Base-by-base conservation (phyloP, 2,888 invertebrate genomes). In the Drosophila anceps region DNA sequence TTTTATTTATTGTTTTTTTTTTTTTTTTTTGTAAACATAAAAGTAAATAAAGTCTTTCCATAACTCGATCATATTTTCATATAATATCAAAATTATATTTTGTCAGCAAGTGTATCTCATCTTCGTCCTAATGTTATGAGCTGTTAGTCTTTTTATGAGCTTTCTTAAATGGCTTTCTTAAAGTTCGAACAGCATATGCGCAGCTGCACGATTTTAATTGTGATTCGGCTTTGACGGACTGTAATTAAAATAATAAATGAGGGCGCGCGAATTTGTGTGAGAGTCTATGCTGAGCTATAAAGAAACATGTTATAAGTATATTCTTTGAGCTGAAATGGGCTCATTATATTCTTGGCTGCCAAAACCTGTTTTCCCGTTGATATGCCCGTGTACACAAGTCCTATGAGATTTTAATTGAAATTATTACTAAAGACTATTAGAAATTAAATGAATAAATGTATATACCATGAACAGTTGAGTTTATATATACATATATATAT, bases 121-220 rank as follows among this genome's bases (percentile, higher is more conserved):
- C 27, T 54, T 39, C 54, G 54, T 12, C 13, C 29, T 13, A 27
- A n/a, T 12, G 4, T 0, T 27, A 4, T 37, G 4, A 6, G 3
- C n/a, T 9, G 7, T 2, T 31, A 2, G 10, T 18, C 9, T 44
- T 33, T 29, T 51, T 27, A 51, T 51, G 20, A 35, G 33, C 18
- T 29, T 10, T 27, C 50, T 7, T 37, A 29, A 64, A 63, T 59
- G 33, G 59, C 12, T 39, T 69, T 69, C 67, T 67, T 51, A 68
- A 73, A 73, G 58, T 71, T 71, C 18, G 44, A 27, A 37, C 18
- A 54, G 18, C 37, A 67, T 12, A 33, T 66, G 46, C 27, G 13
- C 67, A 68, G 67, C 67, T 68, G 69, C n/a, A 10, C 35, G 27
- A n/a, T 69, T 69, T 43, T 29, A 68, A 54, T 50, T 67, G 69